phyloP scores from a whole-genome alignment of 2,888 invertebrate genomes.

The Drosophila sordidula region DNA sequence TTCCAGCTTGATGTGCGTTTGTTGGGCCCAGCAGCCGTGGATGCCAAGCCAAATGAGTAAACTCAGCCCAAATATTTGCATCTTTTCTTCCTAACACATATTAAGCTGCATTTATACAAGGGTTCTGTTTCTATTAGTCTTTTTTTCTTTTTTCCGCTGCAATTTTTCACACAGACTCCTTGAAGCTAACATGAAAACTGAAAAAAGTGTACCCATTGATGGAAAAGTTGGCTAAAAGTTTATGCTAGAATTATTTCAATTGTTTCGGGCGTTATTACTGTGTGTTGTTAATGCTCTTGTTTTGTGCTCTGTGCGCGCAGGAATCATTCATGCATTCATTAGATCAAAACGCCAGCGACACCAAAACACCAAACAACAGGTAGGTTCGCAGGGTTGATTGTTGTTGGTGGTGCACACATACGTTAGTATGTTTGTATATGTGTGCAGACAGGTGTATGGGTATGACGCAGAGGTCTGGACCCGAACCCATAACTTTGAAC shows the following conservation, averaged over 20 bases:
- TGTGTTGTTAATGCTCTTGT: constrained; percentile 45
- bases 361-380: constrained; percentile 40
- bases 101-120: constrained; percentile 8
- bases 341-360: constrained; percentile 65
- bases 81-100: constrained; percentile 48
- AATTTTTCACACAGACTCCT: constrained; percentile 41
- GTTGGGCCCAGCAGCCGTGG: constrained; percentile 49
- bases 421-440: neutral
- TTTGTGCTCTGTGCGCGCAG: constrained; percentile 42
- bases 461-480: constrained; percentile 12
- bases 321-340: constrained; percentile 78
- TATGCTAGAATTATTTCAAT: constrained; percentile 81
- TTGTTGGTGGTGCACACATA: constrained; percentile 15
- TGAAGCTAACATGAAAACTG: constrained; percentile 54
- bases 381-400: constrained; percentile 30
- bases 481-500: constrained; percentile 49
- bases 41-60: constrained; percentile 30
- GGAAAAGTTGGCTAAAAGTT: constrained; percentile 62
- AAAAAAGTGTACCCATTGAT: constrained; percentile 29
- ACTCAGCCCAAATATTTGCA: constrained; percentile 22
- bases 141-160: constrained; percentile 2
- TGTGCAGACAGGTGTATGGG: neutral
- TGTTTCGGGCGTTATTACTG: constrained; percentile 77
- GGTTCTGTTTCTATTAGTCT: neutral
- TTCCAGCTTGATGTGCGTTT: constrained; percentile 69